Base-by-base conservation (phyloP, 2,888 invertebrate genomes). In the Andrena flavipes region DNA sequence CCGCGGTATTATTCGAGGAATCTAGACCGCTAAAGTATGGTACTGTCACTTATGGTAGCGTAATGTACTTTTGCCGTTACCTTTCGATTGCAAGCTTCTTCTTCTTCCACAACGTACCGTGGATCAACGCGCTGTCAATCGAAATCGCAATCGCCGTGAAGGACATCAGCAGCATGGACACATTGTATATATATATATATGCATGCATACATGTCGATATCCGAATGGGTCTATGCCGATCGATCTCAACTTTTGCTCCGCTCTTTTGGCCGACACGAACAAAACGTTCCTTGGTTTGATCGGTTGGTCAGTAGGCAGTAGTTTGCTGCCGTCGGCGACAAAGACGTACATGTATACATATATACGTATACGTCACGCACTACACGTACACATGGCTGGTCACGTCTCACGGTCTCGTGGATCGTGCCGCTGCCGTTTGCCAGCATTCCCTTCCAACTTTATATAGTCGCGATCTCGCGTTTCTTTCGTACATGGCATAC, bases 61-160 rank as follows among this genome's bases (percentile, higher is more conserved):
- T n/a, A n/a, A n/a, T n/a, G 67, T 72, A 29, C 51, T 63, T 59
- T 49, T 30, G 49, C 60, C 56, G 72, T 80, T 80, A 80, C 80
- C 80, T 80, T 79, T n/a, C 8, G 23, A 35, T 20, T 42, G 42
- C 42, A 42, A 56, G 49, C 68, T 63, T 68, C 73, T 56, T 23
- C 68, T 73, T 10, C 68, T 33, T 42, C 63, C 56, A 23, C 8
- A 68, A 78, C 29, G 30, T 54, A 68, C 71, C 30, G 48, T 62
- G 33, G 48, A 13, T 16, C n/a, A 23, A 78, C 67, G 49, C 51
- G 54, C 20, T 30, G 62, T 78, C 62, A 72, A 72, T 80, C 56
- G 59, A 79, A 42, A 69, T 79, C 68, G 56, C 42, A 42, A 80
- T 73, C 79, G 63, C 30, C 33, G 16, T 42, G 13, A 59, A 63